phyloP scores from a whole-genome alignment of 1,140 invertebrate genomes.

The Drosophila ironensis region DNA sequence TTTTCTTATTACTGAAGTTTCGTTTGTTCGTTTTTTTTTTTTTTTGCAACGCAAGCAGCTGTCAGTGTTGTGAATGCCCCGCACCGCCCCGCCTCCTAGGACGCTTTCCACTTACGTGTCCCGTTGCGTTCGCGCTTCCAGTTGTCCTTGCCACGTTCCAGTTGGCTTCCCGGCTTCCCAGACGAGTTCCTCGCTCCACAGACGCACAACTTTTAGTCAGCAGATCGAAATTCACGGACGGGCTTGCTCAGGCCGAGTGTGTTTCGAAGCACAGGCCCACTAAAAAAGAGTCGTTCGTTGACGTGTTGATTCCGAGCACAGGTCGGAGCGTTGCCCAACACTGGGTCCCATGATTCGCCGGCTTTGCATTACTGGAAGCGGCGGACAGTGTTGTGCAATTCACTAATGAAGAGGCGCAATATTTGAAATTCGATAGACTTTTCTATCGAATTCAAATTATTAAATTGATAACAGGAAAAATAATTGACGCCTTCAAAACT shows the following conservation, averaged over 20 bases:
- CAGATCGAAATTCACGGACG: no score
- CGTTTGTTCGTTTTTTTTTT: background rate
- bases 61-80: background rate
- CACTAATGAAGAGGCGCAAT: background rate
- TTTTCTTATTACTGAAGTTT: background rate
- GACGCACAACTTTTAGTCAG: background rate
- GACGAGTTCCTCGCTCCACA: background rate
- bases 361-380: background rate
- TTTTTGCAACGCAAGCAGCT: constrained; percentile 76
- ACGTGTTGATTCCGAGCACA: constrained; percentile 60
- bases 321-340: background rate
- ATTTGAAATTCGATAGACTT: no score
- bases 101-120: constrained; percentile 35
- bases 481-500: no score
- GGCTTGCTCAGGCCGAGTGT: background rate
- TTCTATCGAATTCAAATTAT: no score
- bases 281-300: constrained; percentile 43
- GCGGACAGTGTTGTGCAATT: background rate
- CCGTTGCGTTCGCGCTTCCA: constrained; percentile 13
- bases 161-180: background rate
- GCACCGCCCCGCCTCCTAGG: background rate
- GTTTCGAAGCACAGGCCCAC: background rate
- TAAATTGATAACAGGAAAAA: no score
- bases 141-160: constrained; percentile 2
- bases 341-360: background rate